Conservation (phyloP, 2,888 invertebrate species). For the Geophilus truncorum region DNA sequence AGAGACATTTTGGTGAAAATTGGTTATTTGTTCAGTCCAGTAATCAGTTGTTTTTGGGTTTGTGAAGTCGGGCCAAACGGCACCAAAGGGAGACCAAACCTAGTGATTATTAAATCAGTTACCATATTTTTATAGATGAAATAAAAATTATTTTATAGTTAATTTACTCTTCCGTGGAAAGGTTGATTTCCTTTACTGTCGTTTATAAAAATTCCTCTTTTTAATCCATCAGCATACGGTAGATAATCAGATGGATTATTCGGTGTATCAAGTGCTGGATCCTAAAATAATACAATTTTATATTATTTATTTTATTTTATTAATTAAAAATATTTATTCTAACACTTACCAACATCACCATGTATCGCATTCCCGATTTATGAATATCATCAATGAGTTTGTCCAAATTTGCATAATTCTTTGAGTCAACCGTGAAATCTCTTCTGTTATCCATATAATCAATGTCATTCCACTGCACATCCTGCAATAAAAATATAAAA, state of each 20-base stretch:
- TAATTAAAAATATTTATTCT: background rate
- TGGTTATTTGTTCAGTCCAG: conserved; percentile 65
- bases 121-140: no score
- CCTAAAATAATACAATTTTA: no score
- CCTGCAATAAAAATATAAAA: no score
- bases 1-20: conserved; percentile 55
- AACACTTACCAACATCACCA: conserved; percentile 41
- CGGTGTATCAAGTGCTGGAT: conserved; percentile 69
- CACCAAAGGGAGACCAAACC: conserved; percentile 67
- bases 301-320: background rate
- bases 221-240: conserved; percentile 69
- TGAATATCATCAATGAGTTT: conserved; percentile 43
- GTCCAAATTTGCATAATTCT: conserved; percentile 41
- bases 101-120: no score
- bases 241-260: conserved; percentile 63
- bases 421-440: conserved; percentile 46
- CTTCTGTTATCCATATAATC: conserved; percentile 49
- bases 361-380: conserved; percentile 42
- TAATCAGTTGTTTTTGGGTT: conserved; percentile 65
- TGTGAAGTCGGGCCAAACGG: conserved; percentile 70
- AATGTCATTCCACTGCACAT: conserved; percentile 47
- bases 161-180: conserved; percentile 66
- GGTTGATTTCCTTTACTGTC: conserved; percentile 61
- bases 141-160: no score
- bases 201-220: conserved; percentile 67